Base-by-base conservation (phyloP, 1,140 invertebrate genomes). In the Ridgeia piscesae region DNA sequence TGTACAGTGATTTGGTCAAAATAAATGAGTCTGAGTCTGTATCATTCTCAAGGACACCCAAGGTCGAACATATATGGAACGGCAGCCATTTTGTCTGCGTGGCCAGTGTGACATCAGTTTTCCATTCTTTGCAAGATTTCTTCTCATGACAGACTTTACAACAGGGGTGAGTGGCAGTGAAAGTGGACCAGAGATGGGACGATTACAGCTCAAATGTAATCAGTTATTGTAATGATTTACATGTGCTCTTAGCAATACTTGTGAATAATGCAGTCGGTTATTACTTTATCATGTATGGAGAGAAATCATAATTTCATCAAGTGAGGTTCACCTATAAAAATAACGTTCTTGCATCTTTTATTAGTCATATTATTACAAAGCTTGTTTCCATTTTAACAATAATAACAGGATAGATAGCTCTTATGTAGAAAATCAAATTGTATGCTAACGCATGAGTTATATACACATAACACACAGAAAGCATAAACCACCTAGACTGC, bases 61-160 rank as follows among this genome's bases (percentile, higher is more conserved):
- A 77, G 58, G 58, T 77, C 58, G 27, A 8, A 77, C 58, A 21
- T 0, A 77, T 31, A 0, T 77, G 11, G 58, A 77, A 77, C 58
- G 27, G 8, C 58, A 77, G 58, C 58, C 58, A 77, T 77, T 77
- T 77, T 77, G 58, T 77, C 58, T 77, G 17, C 58, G 27, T 77
- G 58, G 58, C 58, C 58, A 77, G 27, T 77, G 58, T 77, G 58
- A 77, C 58, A 77, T 77, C 27, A 96, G 96, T 88, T 98, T 98
- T 96, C 96, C 96, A 89, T 94, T 98, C 91, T 95, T 97, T 90
- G 96, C 97, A 34, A 96, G 97, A 95, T 96, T 98, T 92, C 95
- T 97, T 35, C 96, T 98, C 6, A 98, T 98, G 97, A 96, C 97
- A 58, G 97, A 98, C 96, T 97, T 97, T 89, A 97, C 97, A 94